Conservation (phyloP, 2,797 vertebrate species). For the Sebastes kiyomatsui region DNA sequence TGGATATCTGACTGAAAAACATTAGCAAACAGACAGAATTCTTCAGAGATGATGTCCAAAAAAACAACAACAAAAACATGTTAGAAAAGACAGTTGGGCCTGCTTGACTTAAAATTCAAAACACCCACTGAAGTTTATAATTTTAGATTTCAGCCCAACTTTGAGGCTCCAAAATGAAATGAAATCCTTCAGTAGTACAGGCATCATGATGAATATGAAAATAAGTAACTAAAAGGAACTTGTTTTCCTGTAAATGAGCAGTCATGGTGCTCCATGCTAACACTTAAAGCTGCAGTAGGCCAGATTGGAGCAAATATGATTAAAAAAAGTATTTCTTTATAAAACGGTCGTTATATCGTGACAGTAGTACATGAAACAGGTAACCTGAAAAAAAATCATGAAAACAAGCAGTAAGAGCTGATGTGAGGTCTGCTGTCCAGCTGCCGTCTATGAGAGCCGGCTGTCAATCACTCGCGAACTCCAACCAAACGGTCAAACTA, state of each 20-base stretch:
- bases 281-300: not conserved
- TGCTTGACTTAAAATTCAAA: not conserved
- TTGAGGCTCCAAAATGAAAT: not conserved
- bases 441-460: too few species aligned
- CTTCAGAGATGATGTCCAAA: too few species aligned
- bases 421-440: too few species aligned
- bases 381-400: too few species aligned
- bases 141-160: not conserved
- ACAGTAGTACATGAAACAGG: too few species aligned
- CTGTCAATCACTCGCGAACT: too few species aligned
- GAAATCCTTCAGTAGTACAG: not conserved
- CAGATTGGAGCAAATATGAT: too few species aligned
- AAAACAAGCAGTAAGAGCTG: too few species aligned
- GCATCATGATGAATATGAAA: not conserved
- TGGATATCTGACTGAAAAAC: not conserved
- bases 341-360: too few species aligned
- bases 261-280: not conserved
- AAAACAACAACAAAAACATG: not conserved
- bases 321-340: too few species aligned
- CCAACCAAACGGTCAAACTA: too few species aligned
- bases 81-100: not conserved
- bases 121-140: not conserved
- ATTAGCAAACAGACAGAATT: not conserved
- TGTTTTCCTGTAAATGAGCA: not conserved
- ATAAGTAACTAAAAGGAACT: not conserved